Percentiles rank a stretch among this genome's conserved stretches.
Evolutionary conservation across 2,113 vertebrate species (phyloP).

Genomic region (Delphinus delphis): DNA sequence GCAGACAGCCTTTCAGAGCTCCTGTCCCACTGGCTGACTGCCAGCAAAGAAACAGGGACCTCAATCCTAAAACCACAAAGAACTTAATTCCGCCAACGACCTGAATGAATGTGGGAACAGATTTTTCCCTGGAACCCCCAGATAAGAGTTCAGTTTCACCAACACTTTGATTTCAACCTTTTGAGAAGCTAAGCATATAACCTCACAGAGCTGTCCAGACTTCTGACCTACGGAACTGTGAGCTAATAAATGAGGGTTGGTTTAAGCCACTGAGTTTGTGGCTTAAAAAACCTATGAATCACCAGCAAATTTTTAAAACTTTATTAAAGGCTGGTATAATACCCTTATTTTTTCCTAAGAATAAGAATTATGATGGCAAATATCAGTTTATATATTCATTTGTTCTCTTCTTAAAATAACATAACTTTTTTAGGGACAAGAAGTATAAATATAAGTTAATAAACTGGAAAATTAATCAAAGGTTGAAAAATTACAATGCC

Average conservation of each 20-base stretch:
- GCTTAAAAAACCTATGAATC: not conserved
- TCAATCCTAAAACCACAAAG: not conserved
- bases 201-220: not conserved
- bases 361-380: too few relatives aligned
- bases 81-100: not conserved
- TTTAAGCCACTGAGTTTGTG: not conserved
- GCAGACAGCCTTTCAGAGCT: not conserved
- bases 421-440: not conserved
- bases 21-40: not conserved
- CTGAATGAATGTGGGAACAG: not conserved
- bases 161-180: not conserved
- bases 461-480: not conserved
- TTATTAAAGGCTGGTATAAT: not conserved
- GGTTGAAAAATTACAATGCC: not conserved
- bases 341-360: not conserved
- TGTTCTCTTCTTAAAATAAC: not conserved
- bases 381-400: not conserved
- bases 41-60: not conserved
- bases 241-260: not conserved
- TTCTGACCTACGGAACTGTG: not conserved
- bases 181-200: not conserved
- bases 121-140: not conserved
- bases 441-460: not conserved
- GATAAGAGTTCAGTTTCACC: not conserved
- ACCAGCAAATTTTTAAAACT: not conserved